Conservation (phyloP, 2,888 invertebrate genomes). For the Sclerodermus sp. region DNA sequence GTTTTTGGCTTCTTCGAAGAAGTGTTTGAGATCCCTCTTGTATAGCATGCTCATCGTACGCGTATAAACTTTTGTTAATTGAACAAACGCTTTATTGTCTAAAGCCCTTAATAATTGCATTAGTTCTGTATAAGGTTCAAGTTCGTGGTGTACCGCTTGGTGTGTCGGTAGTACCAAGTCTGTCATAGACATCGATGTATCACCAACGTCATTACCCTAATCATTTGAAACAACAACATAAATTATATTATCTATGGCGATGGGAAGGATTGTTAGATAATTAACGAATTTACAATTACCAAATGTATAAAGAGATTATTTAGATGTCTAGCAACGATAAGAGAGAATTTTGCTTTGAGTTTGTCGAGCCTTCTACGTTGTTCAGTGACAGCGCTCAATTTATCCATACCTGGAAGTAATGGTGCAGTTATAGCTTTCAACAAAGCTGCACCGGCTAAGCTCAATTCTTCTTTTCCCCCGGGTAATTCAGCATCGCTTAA, state of each 20-base stretch:
- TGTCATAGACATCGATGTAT: conserved; percentile 55
- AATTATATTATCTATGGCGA: no score
- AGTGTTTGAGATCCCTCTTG: conserved; percentile 79
- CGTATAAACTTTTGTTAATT: conserved; percentile 81
- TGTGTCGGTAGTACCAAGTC: conserved; percentile 76
- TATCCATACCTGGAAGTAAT: conserved; percentile 48
- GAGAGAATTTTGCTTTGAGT: conserved; percentile 77
- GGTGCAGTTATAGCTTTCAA: conserved; percentile 69
- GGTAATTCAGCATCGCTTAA: conserved; percentile 74
- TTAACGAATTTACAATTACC: conserved; percentile 57
- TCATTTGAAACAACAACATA: conserved; percentile 11
- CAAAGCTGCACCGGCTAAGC: conserved; percentile 73
- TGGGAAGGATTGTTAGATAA: no score
- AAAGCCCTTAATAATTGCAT: conserved; percentile 91
- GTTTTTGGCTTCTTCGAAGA: conserved; percentile 72
- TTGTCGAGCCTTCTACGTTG: conserved; percentile 78
- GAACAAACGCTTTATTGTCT: conserved; percentile 81
- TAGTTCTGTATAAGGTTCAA: conserved; percentile 83
- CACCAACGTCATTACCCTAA: conserved; percentile 72
- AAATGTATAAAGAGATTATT: conserved; percentile 95
- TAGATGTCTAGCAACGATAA: conserved; percentile 83
- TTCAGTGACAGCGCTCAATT: conserved; percentile 77
- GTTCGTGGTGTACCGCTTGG: conserved; percentile 79
- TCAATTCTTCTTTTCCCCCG: conserved; percentile 65
- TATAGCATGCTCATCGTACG: conserved; percentile 83